Conservation (phyloP, 2,888 invertebrate genomes). For the Drosophila neutralis region DNA sequence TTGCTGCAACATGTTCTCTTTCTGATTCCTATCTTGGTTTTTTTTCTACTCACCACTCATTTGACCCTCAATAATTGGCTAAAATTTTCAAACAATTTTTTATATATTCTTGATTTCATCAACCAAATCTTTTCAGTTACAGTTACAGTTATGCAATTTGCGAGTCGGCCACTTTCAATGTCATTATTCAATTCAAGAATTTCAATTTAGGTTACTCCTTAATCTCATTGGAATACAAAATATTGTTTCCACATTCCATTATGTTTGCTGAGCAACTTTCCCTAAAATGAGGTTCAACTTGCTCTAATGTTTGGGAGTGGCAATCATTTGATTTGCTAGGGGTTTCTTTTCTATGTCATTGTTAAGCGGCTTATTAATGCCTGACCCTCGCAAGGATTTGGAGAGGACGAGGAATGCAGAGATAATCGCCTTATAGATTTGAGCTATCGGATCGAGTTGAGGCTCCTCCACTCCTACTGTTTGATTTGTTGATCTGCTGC, state of each 20-base stretch:
- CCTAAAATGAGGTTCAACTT: background rate
- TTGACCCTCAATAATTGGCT: background rate
- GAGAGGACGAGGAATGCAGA: background rate
- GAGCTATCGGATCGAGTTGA: background rate
- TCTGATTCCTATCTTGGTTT: background rate
- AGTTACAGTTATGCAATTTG: background rate
- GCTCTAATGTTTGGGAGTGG: background rate
- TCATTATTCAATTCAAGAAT: background rate
- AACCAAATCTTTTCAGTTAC: background rate
- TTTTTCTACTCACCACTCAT: background rate
- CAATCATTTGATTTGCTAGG: background rate
- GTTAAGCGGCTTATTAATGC: constrained; percentile 14
- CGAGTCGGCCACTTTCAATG: background rate
- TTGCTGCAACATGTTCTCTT: constrained; percentile 3
- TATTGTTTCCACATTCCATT: background rate
- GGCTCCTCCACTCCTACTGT: background rate
- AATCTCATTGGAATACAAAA: background rate
- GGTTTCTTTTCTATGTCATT: background rate
- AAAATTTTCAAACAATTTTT: background rate
- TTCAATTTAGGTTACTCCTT: background rate
- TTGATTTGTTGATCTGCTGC: constrained; percentile 1
- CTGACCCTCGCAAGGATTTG: constrained; percentile 6
- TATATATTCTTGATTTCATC: background rate
- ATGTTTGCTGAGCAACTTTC: background rate
- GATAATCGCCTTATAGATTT: constrained; percentile 25